A percentile compares a stretch with the other conserved stretches of the same genome.
These are phyloP conservation scores for Rhingia rostrata DNA, from an alignment of 2,888 invertebrate species.

Conservation along the genomic window DNA sequence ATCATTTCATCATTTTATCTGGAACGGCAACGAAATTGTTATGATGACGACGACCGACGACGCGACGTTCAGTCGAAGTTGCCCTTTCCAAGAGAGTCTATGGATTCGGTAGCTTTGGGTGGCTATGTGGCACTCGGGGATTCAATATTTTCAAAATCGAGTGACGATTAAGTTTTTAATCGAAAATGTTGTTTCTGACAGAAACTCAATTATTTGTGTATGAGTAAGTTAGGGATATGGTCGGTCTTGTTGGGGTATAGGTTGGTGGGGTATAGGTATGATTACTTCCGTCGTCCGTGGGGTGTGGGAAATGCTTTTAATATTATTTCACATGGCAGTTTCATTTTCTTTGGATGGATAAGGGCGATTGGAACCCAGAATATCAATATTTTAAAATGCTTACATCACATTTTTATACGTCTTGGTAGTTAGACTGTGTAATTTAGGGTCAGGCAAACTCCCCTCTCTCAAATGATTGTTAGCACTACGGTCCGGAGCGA, in stretches of 20 bases:
- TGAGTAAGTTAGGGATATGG: constrained; percentile 36
- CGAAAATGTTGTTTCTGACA: constrained; percentile 71
- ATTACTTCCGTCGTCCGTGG: too few relatives aligned
- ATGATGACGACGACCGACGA: neutral
- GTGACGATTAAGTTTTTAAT: constrained; percentile 72
- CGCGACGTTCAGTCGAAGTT: neutral
- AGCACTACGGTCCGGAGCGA: too few relatives aligned
- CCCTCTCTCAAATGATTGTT: too few relatives aligned
- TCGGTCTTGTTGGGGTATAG: constrained; percentile 26
- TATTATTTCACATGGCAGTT: too few relatives aligned
- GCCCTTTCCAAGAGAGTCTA: constrained; percentile 34
- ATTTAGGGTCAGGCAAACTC: too few relatives aligned
- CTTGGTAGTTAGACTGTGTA: too few relatives aligned
- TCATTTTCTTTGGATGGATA: too few relatives aligned
- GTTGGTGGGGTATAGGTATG: neutral
- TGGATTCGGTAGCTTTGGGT: neutral
- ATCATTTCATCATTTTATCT: constrained; percentile 55
- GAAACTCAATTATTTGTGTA: constrained; percentile 70
- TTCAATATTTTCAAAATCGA: constrained; percentile 54
- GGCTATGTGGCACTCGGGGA: constrained; percentile 1
- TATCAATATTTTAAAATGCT: too few relatives aligned
- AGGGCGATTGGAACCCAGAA: too few relatives aligned
- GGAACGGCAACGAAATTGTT: constrained; percentile 3
- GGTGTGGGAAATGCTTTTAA: too few relatives aligned
- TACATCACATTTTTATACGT: too few relatives aligned